Evolutionary conservation across 1,140 invertebrate species (phyloP), one percentile per base, ranked within the genome.

Genomic region (Galleria mellonella): DNA sequence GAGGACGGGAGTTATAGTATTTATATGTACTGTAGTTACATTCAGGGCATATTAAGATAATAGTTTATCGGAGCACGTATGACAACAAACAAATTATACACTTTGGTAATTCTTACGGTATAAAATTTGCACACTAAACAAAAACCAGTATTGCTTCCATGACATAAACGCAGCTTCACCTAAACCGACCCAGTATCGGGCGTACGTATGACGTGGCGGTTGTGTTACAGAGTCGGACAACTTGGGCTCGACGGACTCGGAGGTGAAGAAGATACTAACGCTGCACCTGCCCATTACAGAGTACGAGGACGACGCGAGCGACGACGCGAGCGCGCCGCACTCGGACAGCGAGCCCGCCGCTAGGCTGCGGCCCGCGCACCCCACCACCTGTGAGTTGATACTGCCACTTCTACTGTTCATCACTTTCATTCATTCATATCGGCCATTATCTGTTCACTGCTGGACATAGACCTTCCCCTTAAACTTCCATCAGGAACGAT

Each of bases 261-360:
- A 94, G 88, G 92, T 94, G 87, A 94, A 93, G 91, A 93, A 94
- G 90, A 94, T 94, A 90, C 83, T 94, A 91, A 93, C 92, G 68
- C 91, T 94, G 83, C 92, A 94, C 90, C 92, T 94, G 89, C 92
- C 93, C 87, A 94, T 94, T 92, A 93, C 92, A 90, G 92, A 94
- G 87, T 94, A 94, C 88, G 92, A 94, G 87, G 93, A 94, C 87
- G 92, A 94, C 79, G 93, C 92, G 47, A 89, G 86, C 53, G 83
- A 87, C 62, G 86, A 87, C 66, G 92, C 92, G 65, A 93, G 92
- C 72, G 89, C 92, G 52, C 92, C 90, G 64, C 92, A 93, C 77
- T 93, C 92, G 35, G 92, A 93, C 76, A 92, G 90, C 64, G 91
- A 92, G 77, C 87, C 86, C 58, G 83, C 83, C 55, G 82, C 86